phyloP scores from a whole-genome alignment of 2,888 invertebrate genomes.

The Dryocosmus kuriphilus region DNA sequence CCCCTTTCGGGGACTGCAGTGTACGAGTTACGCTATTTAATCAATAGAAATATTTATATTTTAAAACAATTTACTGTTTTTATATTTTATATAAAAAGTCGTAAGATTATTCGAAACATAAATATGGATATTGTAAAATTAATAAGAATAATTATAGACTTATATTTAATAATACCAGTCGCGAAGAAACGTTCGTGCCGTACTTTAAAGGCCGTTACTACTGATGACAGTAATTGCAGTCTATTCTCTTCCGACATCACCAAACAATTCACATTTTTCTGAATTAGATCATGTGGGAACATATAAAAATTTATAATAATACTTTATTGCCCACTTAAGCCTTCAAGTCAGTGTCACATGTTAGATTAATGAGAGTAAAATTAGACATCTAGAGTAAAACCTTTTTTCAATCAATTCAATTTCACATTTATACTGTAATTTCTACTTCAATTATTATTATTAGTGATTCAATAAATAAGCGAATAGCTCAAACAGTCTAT shows the following conservation, averaged over 20 bases:
- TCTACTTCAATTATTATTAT: neutral
- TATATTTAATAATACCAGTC: neutral
- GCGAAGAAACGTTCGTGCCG: neutral
- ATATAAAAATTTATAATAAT: neutral
- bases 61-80: too few species aligned
- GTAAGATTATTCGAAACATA: neutral
- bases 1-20: accelerated
- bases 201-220: neutral
- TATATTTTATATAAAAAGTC: too few species aligned
- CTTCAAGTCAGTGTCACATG: neutral
- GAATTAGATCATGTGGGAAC: neutral
- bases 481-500: neutral
- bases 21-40: too few species aligned
- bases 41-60: too few species aligned
- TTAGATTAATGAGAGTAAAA: neutral
- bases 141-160: neutral
- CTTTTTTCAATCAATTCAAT: neutral
- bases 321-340: too few species aligned
- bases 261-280: neutral
- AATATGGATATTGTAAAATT: neutral
- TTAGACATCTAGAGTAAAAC: neutral
- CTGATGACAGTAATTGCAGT: neutral
- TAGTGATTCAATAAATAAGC: neutral
- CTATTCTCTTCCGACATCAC: neutral
- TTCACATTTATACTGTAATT: neutral